Evolutionary conservation across 2,113 vertebrate species (phyloP).

Genomic region (Python bivittatus): DNA sequence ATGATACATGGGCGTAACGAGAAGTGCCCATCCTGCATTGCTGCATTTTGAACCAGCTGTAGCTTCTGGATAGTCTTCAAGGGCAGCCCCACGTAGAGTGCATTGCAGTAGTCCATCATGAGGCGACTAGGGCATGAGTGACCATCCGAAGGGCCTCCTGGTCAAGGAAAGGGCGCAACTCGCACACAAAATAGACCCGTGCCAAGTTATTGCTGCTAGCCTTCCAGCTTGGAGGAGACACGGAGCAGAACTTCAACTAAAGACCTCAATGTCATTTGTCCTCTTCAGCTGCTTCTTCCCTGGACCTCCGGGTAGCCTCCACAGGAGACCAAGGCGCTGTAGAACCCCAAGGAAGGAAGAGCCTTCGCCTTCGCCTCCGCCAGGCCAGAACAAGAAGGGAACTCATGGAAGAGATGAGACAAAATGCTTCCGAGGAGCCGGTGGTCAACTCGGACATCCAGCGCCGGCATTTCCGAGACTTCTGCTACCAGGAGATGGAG

Average conservation of each 20-base stretch:
- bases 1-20: not conserved
- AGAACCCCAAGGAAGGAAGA: not conserved
- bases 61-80: not conserved
- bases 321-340: not conserved
- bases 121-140: not conserved
- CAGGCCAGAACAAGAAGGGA: not conserved
- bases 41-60: not conserved
- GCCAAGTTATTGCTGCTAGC: not conserved
- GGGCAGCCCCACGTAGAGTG: too few species aligned
- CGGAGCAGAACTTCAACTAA: not conserved
- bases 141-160: not conserved
- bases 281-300: not conserved
- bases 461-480: not conserved
- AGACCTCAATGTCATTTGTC: not conserved
- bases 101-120: too few species aligned
- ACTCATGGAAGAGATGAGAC: not conserved
- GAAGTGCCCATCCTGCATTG: not conserved
- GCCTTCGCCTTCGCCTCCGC: slow-evolving; percentile 8
- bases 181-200: not conserved
- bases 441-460: not conserved
- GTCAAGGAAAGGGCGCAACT: not conserved
- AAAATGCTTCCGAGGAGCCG: not conserved
- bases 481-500: not conserved
- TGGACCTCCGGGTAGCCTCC: not conserved
- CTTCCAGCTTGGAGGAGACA: not conserved